Percentiles rank a stretch among this genome's conserved stretches.
Evolutionary conservation across 1,140 invertebrate genomes (phyloP).

Genomic region (Cydia strobilella): DNA sequence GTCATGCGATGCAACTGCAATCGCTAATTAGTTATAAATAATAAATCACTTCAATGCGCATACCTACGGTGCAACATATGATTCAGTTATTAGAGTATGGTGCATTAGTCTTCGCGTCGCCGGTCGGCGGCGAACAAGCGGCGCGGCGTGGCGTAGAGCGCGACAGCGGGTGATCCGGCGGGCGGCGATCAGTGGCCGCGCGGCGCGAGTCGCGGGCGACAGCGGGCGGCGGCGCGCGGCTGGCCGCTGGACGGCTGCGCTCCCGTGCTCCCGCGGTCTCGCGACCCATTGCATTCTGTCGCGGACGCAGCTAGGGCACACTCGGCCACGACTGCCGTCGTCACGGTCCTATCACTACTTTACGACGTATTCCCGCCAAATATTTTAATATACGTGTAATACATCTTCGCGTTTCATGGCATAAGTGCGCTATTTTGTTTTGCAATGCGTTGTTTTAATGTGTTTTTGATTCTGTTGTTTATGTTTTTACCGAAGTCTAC

Average conservation of each 20-base stretch:
- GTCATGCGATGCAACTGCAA: neutral
- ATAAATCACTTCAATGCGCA: neutral
- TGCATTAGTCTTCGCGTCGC: slow-evolving; percentile 28
- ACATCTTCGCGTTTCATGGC: slow-evolving; percentile 34
- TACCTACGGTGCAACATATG: neutral
- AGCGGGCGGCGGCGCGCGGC: slow-evolving; percentile 39
- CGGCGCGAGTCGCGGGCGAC: slow-evolving; percentile 62
- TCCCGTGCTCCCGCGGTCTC: slow-evolving; percentile 29
- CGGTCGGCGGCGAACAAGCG: neutral
- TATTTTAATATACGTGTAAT: slow-evolving; percentile 36
- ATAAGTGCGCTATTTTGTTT: slow-evolving; percentile 34
- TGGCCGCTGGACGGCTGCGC: slow-evolving; percentile 47
- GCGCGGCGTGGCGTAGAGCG: slow-evolving; percentile 48
- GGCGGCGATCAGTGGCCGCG: slow-evolving; percentile 62
- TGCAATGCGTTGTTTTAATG: slow-evolving; percentile 71
- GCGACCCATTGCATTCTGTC: slow-evolving; percentile 44
- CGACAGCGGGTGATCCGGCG: slow-evolving; percentile 42
- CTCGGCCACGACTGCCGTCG: slow-evolving; percentile 41
- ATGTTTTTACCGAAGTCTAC: slow-evolving; percentile 71
- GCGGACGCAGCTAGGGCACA: slow-evolving; percentile 53
- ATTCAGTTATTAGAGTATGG: neutral
- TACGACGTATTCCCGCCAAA: slow-evolving; percentile 66
- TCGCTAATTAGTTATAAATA: neutral
- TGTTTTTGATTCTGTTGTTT: slow-evolving; percentile 72
- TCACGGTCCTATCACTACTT: slow-evolving; percentile 7